A percentile compares a stretch with the other conserved stretches of the same genome.
Conservation (phyloP, 2,113 vertebrate genomes). For the Oriolus oriolus region DNA sequence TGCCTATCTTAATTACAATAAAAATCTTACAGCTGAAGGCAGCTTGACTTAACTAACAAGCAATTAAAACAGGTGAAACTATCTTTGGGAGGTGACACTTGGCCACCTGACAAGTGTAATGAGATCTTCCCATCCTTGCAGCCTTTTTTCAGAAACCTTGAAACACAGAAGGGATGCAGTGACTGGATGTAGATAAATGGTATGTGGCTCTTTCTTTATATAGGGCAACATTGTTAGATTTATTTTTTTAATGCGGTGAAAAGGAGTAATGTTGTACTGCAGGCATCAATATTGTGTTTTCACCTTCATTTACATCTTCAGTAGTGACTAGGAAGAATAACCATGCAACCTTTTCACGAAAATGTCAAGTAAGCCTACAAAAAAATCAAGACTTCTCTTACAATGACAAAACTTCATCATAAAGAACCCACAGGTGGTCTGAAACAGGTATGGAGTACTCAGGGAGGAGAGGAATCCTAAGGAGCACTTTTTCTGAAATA, state of each 20-base stretch:
- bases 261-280: neutral
- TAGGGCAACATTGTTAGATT: accelerated
- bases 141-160: neutral
- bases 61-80: conserved; percentile 26
- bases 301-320: neutral
- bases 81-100: neutral
- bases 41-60: conserved; percentile 9
- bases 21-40: neutral
- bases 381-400: neutral
- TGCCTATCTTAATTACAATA: neutral
- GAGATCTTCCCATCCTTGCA: neutral
- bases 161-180: neutral
- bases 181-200: neutral
- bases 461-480: neutral
- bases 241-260: no score
- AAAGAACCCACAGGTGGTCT: neutral
- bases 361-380: neutral
- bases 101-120: neutral
- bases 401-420: neutral
- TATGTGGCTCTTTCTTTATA: neutral
- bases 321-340: neutral
- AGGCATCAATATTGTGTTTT: neutral
- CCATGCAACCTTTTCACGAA: neutral
- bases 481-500: neutral
- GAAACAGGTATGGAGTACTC: neutral